phyloP scores from a whole-genome alignment of 2,113 vertebrate genomes.

The Indicator indicator region DNA sequence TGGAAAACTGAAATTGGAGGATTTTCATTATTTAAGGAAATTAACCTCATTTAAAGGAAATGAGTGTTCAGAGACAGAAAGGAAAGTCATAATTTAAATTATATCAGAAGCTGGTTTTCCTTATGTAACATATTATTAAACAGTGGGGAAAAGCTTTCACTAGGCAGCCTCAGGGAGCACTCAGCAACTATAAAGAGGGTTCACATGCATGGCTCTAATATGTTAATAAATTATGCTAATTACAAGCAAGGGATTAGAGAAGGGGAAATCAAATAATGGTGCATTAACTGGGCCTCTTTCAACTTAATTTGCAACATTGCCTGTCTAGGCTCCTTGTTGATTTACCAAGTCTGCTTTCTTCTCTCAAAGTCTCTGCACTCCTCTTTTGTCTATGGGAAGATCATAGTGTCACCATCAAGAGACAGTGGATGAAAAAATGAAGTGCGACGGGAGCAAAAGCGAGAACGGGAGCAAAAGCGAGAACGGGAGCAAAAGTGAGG shows the following conservation, averaged over 20 bases:
- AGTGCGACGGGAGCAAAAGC: background rate
- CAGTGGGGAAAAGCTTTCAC: constrained; percentile 30
- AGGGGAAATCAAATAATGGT: constrained; percentile 62
- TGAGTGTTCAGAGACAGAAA: constrained; percentile 67
- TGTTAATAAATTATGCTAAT: constrained; percentile 64
- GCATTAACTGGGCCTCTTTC: constrained; percentile 45
- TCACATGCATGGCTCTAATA: constrained; percentile 36
- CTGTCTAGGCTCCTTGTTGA: constrained; percentile 43
- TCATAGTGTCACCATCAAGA: background rate
- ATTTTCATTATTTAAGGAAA: constrained; percentile 72
- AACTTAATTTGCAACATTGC: constrained; percentile 66
- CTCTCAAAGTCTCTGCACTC: constrained; percentile 32
- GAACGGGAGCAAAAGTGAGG: background rate
- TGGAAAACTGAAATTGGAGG: constrained; percentile 51
- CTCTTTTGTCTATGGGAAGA: constrained; percentile 23
- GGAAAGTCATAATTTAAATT: constrained; percentile 75
- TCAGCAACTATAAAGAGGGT: constrained; percentile 58
- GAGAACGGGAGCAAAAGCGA: background rate
- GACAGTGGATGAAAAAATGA: background rate
- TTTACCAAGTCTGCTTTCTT: constrained; percentile 42
- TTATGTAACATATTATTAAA: constrained; percentile 63
- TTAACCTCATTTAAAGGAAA: constrained; percentile 65
- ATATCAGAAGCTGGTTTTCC: constrained; percentile 66
- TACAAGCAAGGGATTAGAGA: constrained; percentile 56
- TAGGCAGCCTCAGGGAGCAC: constrained; percentile 58